These are phyloP conservation scores for Diceros bicornis DNA, from an alignment of 2,797 vertebrate genomes.

Conservation along the genomic window DNA sequence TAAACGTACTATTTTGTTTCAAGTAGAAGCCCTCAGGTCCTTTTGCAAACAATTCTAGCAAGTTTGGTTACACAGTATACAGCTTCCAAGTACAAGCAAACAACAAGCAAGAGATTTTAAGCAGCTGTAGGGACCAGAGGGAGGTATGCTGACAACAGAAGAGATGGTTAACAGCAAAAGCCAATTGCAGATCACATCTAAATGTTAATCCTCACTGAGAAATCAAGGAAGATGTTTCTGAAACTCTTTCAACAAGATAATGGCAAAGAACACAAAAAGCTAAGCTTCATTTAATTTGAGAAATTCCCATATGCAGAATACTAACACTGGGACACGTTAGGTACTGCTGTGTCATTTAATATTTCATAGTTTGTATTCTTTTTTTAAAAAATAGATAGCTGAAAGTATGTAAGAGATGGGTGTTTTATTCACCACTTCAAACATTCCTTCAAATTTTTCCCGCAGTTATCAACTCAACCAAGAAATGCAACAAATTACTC, in stretches of 20 bases:
- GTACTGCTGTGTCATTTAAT: not conserved
- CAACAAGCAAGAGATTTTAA: not conserved
- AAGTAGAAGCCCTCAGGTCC: not conserved
- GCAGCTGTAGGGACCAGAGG: not conserved
- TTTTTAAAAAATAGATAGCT: not conserved
- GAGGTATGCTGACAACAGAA: not conserved
- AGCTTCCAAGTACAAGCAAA: not conserved
- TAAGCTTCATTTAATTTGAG: not conserved
- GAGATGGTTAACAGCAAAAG: not conserved
- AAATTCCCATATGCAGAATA: not conserved
- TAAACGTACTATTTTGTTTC: not conserved
- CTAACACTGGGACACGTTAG: not conserved
- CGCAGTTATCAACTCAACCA: not conserved
- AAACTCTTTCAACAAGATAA: constrained; percentile 16
- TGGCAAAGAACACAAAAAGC: not conserved
- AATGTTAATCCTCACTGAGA: not conserved
- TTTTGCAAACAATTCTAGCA: not conserved
- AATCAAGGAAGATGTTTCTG: not conserved
- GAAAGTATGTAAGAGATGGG: not conserved
- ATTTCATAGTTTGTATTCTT: not conserved
- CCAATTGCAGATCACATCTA: not conserved
- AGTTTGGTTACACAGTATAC: accelerated
- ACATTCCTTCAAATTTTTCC: not conserved
- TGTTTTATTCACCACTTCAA: constrained; percentile 13
- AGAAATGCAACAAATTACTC: not conserved